Evolutionary conservation across 2,113 vertebrate genomes (phyloP), one percentile per base, ranked within the genome.

Genomic region (Taurulus bubalis): DNA sequence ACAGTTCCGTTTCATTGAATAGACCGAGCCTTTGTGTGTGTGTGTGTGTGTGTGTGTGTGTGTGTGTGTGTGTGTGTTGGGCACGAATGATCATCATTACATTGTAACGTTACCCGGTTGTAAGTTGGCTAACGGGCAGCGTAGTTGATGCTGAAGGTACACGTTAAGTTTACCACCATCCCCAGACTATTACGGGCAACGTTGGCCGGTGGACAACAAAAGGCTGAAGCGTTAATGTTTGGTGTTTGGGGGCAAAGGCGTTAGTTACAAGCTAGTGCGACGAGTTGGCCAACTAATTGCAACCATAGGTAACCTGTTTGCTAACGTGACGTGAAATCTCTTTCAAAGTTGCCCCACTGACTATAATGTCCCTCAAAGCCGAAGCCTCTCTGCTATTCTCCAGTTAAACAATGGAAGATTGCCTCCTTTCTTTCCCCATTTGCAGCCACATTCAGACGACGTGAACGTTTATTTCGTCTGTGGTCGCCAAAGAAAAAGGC

Each of bases 1-100:
- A 86, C 83, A 85, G 87, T 92, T 91, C 75, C 84, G 83, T 90
- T 92, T 80, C 91, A 88, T 75, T 89, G 85, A 89, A 83, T 90
- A 90, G 93, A 89, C 93, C 68, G 82, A 92, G 88, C 90, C 93
- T 92, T 92, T 91, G 91, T 93, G 91, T 85, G 84, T 86, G 83
- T 68, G 11, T 58, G 55, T 58, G 49, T 51, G 20, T 53, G 49
- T 55, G 53, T 26, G 20, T 53, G 49, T 55, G 53, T 26, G 42
- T 45, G 47, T 22, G 18, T 49, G 49, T 51, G 49, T 51, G 20
- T 51, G 20, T 53, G 49, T 55, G 53, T 26, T 79, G 73, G 71
- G 58, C 73, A 62, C 76, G 70, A 64, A 85, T 74, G 71, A 64
- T 58, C 45, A 49, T 58, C 71, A 9, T 36, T 65, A 71, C 75